Evolutionary conservation across 2,113 vertebrate genomes (phyloP), one percentile per base, ranked within the genome.

Genomic region (Atractosteus spatula): DNA sequence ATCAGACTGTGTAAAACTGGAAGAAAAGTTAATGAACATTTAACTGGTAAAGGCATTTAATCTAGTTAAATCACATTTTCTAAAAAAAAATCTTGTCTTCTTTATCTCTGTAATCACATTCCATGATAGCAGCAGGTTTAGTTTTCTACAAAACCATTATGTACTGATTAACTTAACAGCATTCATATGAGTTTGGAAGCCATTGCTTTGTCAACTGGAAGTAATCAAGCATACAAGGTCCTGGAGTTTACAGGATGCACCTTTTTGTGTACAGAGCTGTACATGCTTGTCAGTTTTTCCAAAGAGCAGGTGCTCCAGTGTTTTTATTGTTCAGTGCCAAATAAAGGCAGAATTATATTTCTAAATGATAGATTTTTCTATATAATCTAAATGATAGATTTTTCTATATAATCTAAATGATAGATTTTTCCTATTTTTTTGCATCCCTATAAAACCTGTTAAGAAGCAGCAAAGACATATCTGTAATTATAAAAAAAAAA

Each of bases 21-120:
- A 47, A 67, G 17, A 67, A 14, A 16, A 47, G 45, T 16, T 56
- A 69, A 41, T 56, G 62, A 29, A 65, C 14, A 12, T 55, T 47
- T 55, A 6, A 55, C 6, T 70, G 62, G 69, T 14, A 69, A 55
- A 82, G 69, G 82, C 84, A 89, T 90, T 91, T 89, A 85, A 89
- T 89, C 85, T 87, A 79, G 73, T 73, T 80, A 67, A 81, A 74
- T 76, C 84, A 88, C 86, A 83, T 89, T 82, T 85, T 79, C 88
- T 87, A 83, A 79, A 86, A 85, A 85, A 82, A 77, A 73, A 79
- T 84, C 85, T 80, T 84, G 88, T 86, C 82, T 81, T 77, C 65
- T 80, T 88, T 87, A 90, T 90, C 86, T 82, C 82, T 77, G 76
- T 88, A 89, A 89, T 88, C 85, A 88, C 86, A 84, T 81, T 80